These are phyloP conservation scores for Carcharodon carcharias DNA, from an alignment of 2,797 vertebrate species.

Conservation along the genomic window DNA sequence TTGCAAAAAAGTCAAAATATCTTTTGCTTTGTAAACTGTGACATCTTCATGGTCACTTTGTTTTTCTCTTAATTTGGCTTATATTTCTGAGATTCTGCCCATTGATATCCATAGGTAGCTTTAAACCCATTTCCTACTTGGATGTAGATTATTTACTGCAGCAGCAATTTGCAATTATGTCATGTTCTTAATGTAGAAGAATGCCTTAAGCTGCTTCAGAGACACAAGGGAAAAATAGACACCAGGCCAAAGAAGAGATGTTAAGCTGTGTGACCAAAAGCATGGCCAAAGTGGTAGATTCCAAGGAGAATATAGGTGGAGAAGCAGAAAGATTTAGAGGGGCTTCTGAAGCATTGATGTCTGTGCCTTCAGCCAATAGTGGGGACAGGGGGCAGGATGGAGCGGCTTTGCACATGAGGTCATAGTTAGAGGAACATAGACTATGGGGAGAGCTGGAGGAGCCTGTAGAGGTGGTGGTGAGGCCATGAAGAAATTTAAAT, in stretches of 20 bases:
- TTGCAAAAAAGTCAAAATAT: background rate
- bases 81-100: background rate
- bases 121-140: background rate
- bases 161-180: background rate
- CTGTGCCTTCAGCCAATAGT: background rate
- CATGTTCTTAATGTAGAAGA: background rate
- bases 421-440: background rate
- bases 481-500: too few relatives aligned
- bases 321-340: background rate
- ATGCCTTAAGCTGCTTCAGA: too few relatives aligned
- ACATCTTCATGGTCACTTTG: background rate
- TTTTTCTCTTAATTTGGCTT: background rate
- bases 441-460: background rate
- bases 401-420: background rate
- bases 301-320: background rate
- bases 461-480: too few relatives aligned
- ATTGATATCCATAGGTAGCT: background rate
- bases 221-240: too few relatives aligned
- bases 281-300: too few relatives aligned
- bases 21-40: background rate
- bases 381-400: background rate
- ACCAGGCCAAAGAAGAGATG: background rate
- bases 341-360: background rate
- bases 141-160: background rate
- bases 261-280: background rate